A percentile compares a stretch with the other conserved stretches of the same genome.
phyloP scores from a whole-genome alignment of 2,113 vertebrate genomes.

The Gymnobelideus leadbeateri region DNA sequence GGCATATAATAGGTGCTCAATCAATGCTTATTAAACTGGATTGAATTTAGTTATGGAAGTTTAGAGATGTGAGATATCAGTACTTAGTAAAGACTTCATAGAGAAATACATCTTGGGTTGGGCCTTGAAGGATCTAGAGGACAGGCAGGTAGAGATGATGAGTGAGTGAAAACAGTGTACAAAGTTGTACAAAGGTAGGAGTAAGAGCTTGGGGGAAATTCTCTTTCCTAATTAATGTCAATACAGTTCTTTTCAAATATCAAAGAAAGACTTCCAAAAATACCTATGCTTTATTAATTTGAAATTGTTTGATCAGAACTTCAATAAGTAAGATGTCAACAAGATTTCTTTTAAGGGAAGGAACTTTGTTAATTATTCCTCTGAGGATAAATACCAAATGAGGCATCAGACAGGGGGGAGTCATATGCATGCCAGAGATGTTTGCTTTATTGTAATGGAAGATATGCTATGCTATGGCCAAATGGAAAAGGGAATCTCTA shows the following conservation, averaged over 20 bases:
- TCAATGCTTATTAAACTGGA: neutral
- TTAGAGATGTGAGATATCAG: neutral
- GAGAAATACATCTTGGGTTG: neutral
- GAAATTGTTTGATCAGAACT: slow-evolving; percentile 1
- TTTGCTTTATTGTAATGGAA: neutral
- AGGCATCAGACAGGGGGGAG: neutral
- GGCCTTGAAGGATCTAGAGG: neutral
- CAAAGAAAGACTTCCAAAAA: neutral
- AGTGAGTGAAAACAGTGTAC: neutral
- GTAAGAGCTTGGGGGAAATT: neutral
- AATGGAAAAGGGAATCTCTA: neutral
- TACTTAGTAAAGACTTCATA: neutral
- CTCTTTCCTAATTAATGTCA: neutral
- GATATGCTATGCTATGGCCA: neutral
- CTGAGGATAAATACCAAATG: neutral
- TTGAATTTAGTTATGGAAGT: neutral
- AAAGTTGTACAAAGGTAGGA: neutral
- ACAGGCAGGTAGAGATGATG: neutral
- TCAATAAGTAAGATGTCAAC: neutral
- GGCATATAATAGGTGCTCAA: neutral
- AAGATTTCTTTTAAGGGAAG: neutral
- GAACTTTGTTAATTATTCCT: slow-evolving; percentile 2
- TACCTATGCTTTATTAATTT: neutral
- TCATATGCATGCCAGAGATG: neutral
- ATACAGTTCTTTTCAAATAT: neutral